Evolutionary conservation across 37 sponge, comb jelly and placozoan genomes (phyloP), one percentile per base, ranked within the genome.

Genomic region (Haliclona indistincta): DNA sequence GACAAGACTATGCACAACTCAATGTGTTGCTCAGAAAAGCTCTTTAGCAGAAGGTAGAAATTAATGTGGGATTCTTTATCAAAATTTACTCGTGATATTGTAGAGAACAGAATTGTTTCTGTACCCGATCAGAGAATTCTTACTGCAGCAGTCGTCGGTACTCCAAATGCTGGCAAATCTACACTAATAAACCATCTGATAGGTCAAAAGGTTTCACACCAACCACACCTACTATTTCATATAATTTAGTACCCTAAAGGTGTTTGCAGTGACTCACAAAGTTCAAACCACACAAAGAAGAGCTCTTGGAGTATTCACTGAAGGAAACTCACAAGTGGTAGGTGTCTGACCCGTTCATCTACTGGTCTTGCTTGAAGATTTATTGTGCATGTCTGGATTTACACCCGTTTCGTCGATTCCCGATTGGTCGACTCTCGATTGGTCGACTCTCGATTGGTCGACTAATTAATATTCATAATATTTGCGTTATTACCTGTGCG

Each of bases 141-240:
- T 19, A 74, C 41, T 35, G 90, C 76, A 25, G 94, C 87, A 25
- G 38, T 93, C 6, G 38, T 93, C 26, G 94, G 94, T 4, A 35
- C 74, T 1, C 94, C 94, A 17, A 93, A 93, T 52, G 73, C 83
- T 4, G 94, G 94, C 36, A 93, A 93, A 41, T 89, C 94, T 0
- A 93, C 94, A 3, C 64, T 93, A n/a, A 42, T 85, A 39, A 93
- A 93, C 64, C 66, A 74, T 29, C 83, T 93, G 35, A 29, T 89
- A 6, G 87, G 91, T 44, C 72, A 77, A 25, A 93, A 89, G 68
- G 91, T 93, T 17, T 5, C 25, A 25, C 26, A 22, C 52, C 6
- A 49, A 37, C 30, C n/a, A 17, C 38, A 23, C 39, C 15, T 26
- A 58, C 23, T 58, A 67, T 67, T 67, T 67, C 8, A 67, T 30